Base-by-base conservation (phyloP, 2,888 invertebrate species). In the Ecdyonurus torrentis region DNA sequence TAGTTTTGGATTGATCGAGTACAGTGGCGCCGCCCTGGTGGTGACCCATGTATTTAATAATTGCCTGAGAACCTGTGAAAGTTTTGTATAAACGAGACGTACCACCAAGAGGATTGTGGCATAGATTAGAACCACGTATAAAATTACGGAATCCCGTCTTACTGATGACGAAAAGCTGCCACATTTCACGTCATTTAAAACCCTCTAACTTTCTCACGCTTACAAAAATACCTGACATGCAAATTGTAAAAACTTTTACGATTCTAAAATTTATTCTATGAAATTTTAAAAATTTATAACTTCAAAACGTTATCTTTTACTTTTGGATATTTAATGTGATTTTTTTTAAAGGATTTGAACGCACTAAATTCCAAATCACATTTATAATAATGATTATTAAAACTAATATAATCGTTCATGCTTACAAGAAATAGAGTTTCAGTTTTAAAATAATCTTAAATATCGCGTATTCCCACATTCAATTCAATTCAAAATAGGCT, bases 11-110 rank as follows among this genome's bases (percentile, higher is more conserved):
- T 37, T 37, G 37, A 37, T 37, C 37, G 37, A 37, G 37, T 37
- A 37, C 7, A 37, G 55, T 55, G 55, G 55, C 55, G 55, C 55
- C 55, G 55, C 55, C 22, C 55, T 55, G 55, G 55, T 55, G 55
- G 55, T 55, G 55, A 55, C 55, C 55, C 55, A 55, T 5, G 22
- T 10, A 7, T 20, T 22, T 7, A 22, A 7, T 20, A 55, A 20
- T 55, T 22, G 22, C 55, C 19, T 37, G n/a, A n/a, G n/a, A 37
- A 37, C 37, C 37, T 37, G 37, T 10, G 37, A 15, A 15, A 37
- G 37, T n/a, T n/a, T n/a, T n/a, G n/a, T 5, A 37, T 37, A 5
- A 37, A 37, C 37, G 37, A 5, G 7, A 37, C 5, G 7, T 10
- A 37, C 37, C 37, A 37, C 37, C 37, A 37, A 37, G 37, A 37